Conservation (phyloP, 1,140 invertebrate genomes). For the Ridgeia piscesae region DNA sequence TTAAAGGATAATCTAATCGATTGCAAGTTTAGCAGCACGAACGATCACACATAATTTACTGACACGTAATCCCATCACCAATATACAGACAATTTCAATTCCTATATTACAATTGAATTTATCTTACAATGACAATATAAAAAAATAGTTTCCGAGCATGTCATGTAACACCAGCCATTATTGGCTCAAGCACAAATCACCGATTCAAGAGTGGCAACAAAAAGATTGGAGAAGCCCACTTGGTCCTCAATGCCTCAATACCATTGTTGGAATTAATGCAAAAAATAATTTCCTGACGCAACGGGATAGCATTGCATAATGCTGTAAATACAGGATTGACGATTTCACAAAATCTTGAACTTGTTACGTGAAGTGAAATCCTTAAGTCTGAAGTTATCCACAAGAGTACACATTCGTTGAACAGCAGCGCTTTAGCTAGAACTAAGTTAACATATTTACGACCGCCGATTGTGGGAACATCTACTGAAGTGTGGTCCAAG, state of each 20-base stretch:
- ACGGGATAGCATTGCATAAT: too few species aligned
- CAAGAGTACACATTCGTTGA: not conserved
- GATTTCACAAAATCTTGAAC: not conserved
- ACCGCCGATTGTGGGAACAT: not conserved
- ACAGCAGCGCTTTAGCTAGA: not conserved
- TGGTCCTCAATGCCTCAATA: too few species aligned
- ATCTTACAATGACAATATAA: too few species aligned
- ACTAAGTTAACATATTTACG: not conserved
- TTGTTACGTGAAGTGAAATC: not conserved
- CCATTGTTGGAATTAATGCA: too few species aligned
- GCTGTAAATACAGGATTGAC: too few species aligned
- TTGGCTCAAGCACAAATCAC: too few species aligned
- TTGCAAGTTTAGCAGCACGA: not conserved
- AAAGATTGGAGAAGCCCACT: too few species aligned
- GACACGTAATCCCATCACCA: not conserved
- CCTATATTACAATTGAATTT: too few species aligned
- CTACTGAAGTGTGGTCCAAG: not conserved
- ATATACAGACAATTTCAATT: not conserved
- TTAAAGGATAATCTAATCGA: not conserved
- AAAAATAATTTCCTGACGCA: too few species aligned
- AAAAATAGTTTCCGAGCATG: too few species aligned
- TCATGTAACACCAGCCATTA: too few species aligned
- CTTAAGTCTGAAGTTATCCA: not conserved
- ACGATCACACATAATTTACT: too few species aligned
- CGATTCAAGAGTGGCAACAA: not conserved